Percentiles rank a stretch among this genome's conserved stretches.
Evolutionary conservation across 2,888 invertebrate genomes (phyloP).

Genomic region (Arrhopalites spinosus): DNA sequence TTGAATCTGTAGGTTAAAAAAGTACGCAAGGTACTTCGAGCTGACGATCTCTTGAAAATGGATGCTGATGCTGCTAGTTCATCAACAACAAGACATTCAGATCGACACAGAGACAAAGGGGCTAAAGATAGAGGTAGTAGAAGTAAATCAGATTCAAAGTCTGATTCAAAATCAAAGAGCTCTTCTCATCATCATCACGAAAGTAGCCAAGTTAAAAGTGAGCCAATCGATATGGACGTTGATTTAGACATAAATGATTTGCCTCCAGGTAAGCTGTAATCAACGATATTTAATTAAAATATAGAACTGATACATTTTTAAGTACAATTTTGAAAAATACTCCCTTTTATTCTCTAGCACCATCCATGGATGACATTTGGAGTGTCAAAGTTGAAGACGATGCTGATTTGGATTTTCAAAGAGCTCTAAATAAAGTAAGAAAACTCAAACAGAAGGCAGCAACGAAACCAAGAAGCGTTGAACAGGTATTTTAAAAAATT

Average conservation of each 20-base stretch:
- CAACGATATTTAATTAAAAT: neutral
- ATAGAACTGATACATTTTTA: neutral
- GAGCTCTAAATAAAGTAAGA: conserved; percentile 74
- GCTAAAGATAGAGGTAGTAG: conserved; percentile 11
- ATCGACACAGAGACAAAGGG: neutral
- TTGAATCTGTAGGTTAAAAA: conserved; percentile 63
- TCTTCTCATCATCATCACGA: neutral
- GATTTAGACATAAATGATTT: conserved; percentile 69
- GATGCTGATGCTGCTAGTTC: conserved; percentile 39
- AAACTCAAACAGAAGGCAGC: conserved; percentile 66
- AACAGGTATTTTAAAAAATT: conserved; percentile 55
- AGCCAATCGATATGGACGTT: conserved; percentile 64
- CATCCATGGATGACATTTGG: conserved; percentile 35
- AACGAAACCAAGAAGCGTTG: conserved; percentile 48
- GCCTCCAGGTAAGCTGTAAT: conserved; percentile 56
- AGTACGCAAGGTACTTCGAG: conserved; percentile 70
- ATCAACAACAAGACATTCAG: neutral
- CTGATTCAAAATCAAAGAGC: neutral
- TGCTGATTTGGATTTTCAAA: conserved; percentile 71
- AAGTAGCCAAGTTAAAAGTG: conserved; percentile 61
- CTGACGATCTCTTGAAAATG: conserved; percentile 71
- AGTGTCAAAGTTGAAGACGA: conserved; percentile 64
- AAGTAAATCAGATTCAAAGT: neutral
- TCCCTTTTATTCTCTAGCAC: neutral
- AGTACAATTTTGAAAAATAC: neutral